Evolutionary conservation across 2,113 vertebrate species (phyloP).

Genomic region (Lepus timidus): DNA sequence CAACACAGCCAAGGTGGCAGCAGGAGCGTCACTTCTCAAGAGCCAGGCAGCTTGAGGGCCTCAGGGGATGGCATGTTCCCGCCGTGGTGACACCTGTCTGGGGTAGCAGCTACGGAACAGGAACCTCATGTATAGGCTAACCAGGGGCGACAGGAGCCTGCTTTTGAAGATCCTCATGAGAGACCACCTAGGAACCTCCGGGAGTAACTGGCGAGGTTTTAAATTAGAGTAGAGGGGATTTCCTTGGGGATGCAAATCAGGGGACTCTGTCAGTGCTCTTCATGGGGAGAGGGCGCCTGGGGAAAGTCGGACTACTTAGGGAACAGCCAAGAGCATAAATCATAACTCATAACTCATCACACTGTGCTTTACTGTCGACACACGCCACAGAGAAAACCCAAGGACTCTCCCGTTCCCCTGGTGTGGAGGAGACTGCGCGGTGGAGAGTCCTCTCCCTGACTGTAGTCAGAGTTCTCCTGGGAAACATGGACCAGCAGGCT

Average conservation of each 20-base stretch:
- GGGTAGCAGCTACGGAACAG: background rate
- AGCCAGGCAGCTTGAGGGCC: background rate
- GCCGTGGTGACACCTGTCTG: background rate
- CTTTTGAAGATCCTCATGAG: background rate
- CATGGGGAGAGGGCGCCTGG: background rate
- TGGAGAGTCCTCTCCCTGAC: background rate
- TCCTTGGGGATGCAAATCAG: background rate
- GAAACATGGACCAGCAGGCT: background rate
- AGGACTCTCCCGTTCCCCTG: background rate
- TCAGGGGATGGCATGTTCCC: background rate
- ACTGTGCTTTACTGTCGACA: background rate
- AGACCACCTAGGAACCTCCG: background rate
- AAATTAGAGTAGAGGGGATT: background rate
- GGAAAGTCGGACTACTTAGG: background rate
- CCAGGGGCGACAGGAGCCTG: accelerated
- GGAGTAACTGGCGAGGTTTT: background rate
- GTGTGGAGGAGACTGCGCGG: background rate
- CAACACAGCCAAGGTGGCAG: background rate
- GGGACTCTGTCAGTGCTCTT: background rate
- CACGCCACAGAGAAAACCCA: background rate
- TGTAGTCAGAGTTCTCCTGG: background rate
- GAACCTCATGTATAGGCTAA: background rate
- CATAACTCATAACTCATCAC: background rate
- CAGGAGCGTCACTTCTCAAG: background rate
- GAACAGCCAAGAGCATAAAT: background rate